These are phyloP conservation scores for Ischnura elegans DNA, from an alignment of 2,888 invertebrate genomes.

Conservation along the genomic window DNA sequence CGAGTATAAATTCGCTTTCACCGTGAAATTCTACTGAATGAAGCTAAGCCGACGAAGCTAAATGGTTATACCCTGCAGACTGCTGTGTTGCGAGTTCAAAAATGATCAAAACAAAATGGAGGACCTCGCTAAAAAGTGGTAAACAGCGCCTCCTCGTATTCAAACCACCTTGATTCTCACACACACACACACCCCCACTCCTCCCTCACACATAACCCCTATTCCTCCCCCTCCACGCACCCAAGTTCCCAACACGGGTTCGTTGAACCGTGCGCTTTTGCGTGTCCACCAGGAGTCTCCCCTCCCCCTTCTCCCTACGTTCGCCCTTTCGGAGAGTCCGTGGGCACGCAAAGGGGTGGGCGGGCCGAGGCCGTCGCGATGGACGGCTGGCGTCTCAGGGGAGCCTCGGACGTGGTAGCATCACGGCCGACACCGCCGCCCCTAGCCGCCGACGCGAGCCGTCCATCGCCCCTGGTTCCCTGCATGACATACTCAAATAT, in stretches of 20 bases:
- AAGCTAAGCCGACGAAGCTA: too few relatives aligned
- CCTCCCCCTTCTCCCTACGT: background rate
- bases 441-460: background rate
- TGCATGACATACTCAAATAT: too few relatives aligned
- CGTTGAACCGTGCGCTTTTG: conserved; percentile 19
- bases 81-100: too few relatives aligned
- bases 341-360: background rate
- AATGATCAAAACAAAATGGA: too few relatives aligned
- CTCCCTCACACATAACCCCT: background rate
- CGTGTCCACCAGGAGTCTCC: conserved; percentile 2
- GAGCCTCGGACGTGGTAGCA: background rate
- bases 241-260: background rate
- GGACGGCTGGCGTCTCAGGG: background rate
- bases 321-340: background rate
- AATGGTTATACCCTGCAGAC: too few relatives aligned
- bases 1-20: too few relatives aligned
- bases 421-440: background rate
- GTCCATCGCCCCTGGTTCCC: too few relatives aligned
- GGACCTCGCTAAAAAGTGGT: too few relatives aligned
- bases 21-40: too few relatives aligned
- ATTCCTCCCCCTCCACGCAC: background rate
- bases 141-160: too few relatives aligned
- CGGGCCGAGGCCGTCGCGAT: background rate
- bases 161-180: background rate
- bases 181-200: background rate